These are phyloP conservation scores for Drosophila arizonae DNA, from an alignment of 1,140 invertebrate species.

Conservation along the genomic window DNA sequence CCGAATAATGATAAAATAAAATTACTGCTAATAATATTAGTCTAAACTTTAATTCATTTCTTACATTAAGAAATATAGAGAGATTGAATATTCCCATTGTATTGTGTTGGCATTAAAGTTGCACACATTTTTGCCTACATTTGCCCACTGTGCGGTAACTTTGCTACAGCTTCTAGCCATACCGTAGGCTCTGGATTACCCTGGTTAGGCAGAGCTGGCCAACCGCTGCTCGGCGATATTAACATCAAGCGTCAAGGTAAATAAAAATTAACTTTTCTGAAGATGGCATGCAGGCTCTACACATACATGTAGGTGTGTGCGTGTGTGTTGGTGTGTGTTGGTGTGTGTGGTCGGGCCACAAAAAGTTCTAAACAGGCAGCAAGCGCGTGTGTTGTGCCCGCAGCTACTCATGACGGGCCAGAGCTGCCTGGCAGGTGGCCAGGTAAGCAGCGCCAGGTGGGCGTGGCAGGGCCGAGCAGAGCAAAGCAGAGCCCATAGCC, in stretches of 20 bases:
- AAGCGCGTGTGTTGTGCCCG: constrained; percentile 50
- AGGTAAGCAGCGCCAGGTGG: background rate
- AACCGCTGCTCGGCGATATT: constrained; percentile 51
- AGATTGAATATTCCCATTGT: too few relatives aligned
- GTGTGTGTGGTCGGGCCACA: constrained; percentile 31
- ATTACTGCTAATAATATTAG: too few relatives aligned
- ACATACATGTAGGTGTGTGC: background rate
- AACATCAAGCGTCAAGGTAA: constrained; percentile 47
- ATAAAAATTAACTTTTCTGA: constrained; percentile 61
- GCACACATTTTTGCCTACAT: too few relatives aligned
- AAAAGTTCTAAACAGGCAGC: constrained; percentile 33
- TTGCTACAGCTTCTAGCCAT: constrained; percentile 9
- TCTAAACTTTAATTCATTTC: too few relatives aligned
- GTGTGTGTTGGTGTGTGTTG: constrained; percentile 26
- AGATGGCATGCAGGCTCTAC: constrained; percentile 24
- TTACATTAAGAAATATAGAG: too few relatives aligned
- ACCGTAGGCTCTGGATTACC: constrained; percentile 24
- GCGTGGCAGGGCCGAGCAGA: constrained; percentile 6
- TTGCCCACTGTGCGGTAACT: constrained; percentile 25
- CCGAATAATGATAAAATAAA: too few relatives aligned
- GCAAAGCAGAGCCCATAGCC: constrained; percentile 12
- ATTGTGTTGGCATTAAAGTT: too few relatives aligned
- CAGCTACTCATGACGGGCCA: constrained; percentile 45
- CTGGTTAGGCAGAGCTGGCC: constrained; percentile 31
- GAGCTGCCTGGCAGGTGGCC: background rate